Evolutionary conservation across 2,888 invertebrate species (phyloP), one percentile per base, ranked within the genome.

Genomic region (Drosophila mayaguana): DNA sequence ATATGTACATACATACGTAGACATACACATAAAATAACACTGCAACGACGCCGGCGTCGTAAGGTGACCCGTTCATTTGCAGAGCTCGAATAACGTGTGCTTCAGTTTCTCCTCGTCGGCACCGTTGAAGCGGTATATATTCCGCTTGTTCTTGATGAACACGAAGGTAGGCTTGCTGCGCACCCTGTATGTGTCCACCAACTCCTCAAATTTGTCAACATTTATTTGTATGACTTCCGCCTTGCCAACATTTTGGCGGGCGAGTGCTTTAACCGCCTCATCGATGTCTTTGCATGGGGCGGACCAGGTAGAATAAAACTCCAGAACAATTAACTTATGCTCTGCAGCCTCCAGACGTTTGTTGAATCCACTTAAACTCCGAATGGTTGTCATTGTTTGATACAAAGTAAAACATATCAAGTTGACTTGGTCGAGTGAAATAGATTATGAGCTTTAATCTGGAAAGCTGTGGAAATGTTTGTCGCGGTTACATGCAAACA

Each of bases 31-130:
- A 11, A 11, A 5, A n/a, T n/a, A 48, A 22, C 7, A 12, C 14
- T 22, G 2, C 1, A 0, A 2, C 6, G 48, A 48, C 48, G 48
- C 48, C 48, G 3, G 48, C 48, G 48, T 25, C 46, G 1, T 16
- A 4, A 16, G 16, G 3, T 16, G 28, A 12, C 28, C 48, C 28
- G 5, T 28, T 48, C n/a, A 48, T 6, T 48, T 48, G 48, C 48
- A 48, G n/a, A 48, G 28, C 48, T 48, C 48, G 11, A 6, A 6
- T 6, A 48, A 12, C 3, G n/a, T 28, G n/a, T 48, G 48, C 28
- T 28, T 48, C 11, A 48, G 28, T 4, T 48, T 48, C 48, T 48
- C 48, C n/a, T 48, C 48, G 48, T 48, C 48, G 28, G 48, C 48
- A 1, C 48, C 48, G 1, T n/a, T 11, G 11, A 48, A 11, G 6